phyloP scores from a whole-genome alignment of 1,140 invertebrate species.

The Ips typographus region DNA sequence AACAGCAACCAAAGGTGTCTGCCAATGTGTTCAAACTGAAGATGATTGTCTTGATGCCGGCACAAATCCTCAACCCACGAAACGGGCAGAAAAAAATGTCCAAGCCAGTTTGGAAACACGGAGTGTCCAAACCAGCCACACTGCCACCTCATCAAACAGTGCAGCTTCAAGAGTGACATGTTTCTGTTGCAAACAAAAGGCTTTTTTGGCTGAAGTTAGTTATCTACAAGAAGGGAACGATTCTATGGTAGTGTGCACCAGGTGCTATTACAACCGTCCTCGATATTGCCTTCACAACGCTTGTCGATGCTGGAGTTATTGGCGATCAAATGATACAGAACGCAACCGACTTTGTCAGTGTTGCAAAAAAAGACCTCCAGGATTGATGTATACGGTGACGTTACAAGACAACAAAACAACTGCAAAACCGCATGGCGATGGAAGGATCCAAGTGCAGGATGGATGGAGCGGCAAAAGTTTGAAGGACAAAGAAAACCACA shows the following conservation, averaged over 20 bases:
- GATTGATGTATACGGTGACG: slow-evolving; percentile 42
- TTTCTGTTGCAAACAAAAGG: slow-evolving; percentile 22
- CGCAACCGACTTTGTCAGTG: slow-evolving; percentile 1
- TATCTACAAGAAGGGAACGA: slow-evolving; percentile 15
- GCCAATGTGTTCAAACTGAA: not conserved
- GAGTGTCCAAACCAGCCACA: too few species aligned
- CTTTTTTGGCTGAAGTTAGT: slow-evolving; percentile 22
- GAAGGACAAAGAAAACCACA: slow-evolving; percentile 39
- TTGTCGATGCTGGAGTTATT: slow-evolving; percentile 20
- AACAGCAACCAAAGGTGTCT: not conserved
- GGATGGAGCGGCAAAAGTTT: slow-evolving; percentile 26
- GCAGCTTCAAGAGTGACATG: slow-evolving; percentile 10
- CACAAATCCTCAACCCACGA: not conserved
- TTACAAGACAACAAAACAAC: slow-evolving; percentile 34
- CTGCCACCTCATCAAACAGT: not conserved
- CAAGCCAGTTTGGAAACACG: too few species aligned
- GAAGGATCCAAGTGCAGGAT: slow-evolving; percentile 36
- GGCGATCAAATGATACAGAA: slow-evolving; percentile 10
- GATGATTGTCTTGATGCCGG: not conserved
- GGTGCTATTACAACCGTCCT: slow-evolving; percentile 12
- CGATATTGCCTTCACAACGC: slow-evolving; percentile 7
- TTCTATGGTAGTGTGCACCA: slow-evolving; percentile 11
- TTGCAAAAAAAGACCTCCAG: slow-evolving; percentile 7
- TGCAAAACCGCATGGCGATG: too few species aligned
- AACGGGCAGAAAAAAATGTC: not conserved